These are phyloP conservation scores for Artibeus jamaicensis DNA, from an alignment of 2,797 vertebrate species.

Conservation along the genomic window DNA sequence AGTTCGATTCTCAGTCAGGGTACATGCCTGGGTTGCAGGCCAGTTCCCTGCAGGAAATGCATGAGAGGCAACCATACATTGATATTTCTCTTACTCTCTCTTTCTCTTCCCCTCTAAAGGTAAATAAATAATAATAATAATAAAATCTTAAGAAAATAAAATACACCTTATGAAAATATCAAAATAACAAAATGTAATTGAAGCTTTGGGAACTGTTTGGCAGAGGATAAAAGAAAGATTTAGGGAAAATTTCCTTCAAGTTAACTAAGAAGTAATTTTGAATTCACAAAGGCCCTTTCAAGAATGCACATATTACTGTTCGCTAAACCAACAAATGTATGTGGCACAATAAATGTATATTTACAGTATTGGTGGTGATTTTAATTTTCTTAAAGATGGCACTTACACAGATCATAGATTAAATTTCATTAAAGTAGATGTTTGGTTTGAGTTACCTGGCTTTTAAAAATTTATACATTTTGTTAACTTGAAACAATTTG, in stretches of 20 bases:
- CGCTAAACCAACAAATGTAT: background rate
- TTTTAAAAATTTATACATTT: background rate
- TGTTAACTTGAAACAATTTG: background rate
- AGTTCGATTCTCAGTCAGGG: too few species aligned
- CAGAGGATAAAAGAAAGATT: background rate
- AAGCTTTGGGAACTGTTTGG: background rate
- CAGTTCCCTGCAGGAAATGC: too few species aligned
- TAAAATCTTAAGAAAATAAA: background rate
- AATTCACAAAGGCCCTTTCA: background rate
- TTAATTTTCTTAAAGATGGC: background rate
- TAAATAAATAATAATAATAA: too few species aligned
- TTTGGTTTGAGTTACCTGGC: background rate
- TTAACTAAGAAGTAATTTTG: background rate
- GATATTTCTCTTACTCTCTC: too few species aligned
- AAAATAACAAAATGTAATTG: constrained; percentile 1
- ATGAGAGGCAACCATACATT: too few species aligned
- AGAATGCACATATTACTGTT: background rate
- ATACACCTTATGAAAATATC: background rate
- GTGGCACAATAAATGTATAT: background rate
- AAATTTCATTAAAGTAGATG: constrained; percentile 7
- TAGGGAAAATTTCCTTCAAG: background rate
- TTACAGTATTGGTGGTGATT: background rate
- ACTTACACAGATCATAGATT: background rate
- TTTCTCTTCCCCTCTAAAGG: too few species aligned
- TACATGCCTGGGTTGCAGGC: too few species aligned